Evolutionary conservation across 2,113 vertebrate species (phyloP).

Genomic region (Symphodus melops): DNA sequence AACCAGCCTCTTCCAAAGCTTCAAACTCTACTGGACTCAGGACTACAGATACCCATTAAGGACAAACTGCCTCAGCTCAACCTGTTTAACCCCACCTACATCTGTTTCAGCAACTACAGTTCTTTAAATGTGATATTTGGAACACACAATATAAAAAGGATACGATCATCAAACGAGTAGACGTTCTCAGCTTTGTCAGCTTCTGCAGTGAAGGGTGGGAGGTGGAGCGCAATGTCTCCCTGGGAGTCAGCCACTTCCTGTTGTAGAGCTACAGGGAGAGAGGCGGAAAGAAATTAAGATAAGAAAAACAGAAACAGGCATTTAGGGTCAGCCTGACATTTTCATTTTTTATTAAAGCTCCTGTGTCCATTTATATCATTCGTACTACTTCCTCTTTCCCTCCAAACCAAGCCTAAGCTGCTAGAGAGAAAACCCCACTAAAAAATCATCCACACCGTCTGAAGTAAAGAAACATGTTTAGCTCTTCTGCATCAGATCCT

Average conservation of each 20-base stretch:
- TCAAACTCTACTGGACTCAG: conserved; percentile 86
- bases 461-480: no score
- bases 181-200: conserved; percentile 85
- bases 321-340: no score
- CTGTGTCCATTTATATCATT: no score
- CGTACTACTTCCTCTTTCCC: no score
- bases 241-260: conserved; percentile 85
- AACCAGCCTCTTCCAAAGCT: conserved; percentile 82
- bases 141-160: conserved; percentile 80
- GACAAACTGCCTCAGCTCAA: conserved; percentile 32
- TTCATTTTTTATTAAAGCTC: no score
- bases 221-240: conserved; percentile 76
- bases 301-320: no score
- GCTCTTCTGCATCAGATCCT: no score
- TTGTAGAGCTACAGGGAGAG: conserved; percentile 82
- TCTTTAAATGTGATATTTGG: not conserved
- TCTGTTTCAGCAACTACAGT: not conserved
- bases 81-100: not conserved
- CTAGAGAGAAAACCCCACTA: no score
- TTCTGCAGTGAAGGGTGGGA: conserved; percentile 86
- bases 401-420: no score
- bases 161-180: conserved; percentile 91
- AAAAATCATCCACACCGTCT: no score
- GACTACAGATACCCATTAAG: conserved; percentile 83
- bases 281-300: not conserved